Base-by-base conservation (phyloP, 1,140 invertebrate genomes). In the Aphis craccivora region DNA sequence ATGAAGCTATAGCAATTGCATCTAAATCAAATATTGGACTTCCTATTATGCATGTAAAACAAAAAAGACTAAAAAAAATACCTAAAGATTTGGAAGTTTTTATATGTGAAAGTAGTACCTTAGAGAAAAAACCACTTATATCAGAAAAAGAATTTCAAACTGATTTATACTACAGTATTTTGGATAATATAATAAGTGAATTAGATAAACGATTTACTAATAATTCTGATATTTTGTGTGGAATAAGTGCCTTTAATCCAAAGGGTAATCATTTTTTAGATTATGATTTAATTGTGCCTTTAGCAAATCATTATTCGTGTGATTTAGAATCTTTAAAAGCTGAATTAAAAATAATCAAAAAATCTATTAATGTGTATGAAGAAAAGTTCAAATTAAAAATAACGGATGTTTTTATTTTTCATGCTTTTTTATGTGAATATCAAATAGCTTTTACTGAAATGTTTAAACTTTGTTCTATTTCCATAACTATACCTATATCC, bases 1-100 rank as follows among this genome's bases (percentile, higher is more conserved):
- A 83, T 40, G 37, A 83, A 83, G 37, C 81, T 43, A 40, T 18
- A 83, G 40, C 18, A 83, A 40, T 83, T 40, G 35, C 81, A 83
- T 43, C 20, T 40, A 83, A 83, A 2, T 83, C 43, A 84, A 84
- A 40, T 84, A 84, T 84, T 84, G 7, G 9, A 84, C 81, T 84
- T 84, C 81, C 37, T 25, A 2, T 7, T 43, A 43, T 43, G 9
- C 81, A 84, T 5, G 35, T 81, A 81, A 81, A 81, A 81, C 76
- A 81, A 81, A 81, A 81, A 81, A 81, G 45, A 90, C 88, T 8
- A 90, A 90, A 51, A 35, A 53, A 51, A 48, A 53, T 48, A 90
- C 45, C 45, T 90, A 90, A 43, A 48, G 48, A 51, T 37, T 90
- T 53, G 8, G 88, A 48, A 90, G n/a, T 22, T 55, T 51, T 53